A percentile compares a stretch with the other conserved stretches of the same genome.
Conservation (phyloP, 2,797 vertebrate species). For the Macroramphosus scolopax region DNA sequence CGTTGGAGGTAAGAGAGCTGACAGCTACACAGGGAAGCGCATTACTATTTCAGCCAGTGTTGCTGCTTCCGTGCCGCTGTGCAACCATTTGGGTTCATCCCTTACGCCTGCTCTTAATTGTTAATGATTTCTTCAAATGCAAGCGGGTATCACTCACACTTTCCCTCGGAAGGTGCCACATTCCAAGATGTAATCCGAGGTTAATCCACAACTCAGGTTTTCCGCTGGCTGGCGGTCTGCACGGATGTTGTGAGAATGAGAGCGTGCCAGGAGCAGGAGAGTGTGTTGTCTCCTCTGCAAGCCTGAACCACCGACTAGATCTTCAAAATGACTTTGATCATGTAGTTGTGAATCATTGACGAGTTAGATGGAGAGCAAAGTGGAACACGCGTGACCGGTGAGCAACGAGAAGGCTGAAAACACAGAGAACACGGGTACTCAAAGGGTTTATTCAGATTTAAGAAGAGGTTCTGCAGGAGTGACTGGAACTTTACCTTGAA, state of each 20-base stretch:
- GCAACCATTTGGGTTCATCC: constrained; percentile 47
- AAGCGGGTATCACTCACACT: constrained; percentile 38
- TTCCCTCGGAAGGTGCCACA: constrained; percentile 38
- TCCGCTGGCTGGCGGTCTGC: constrained; percentile 22
- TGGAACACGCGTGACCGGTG: constrained; percentile 47
- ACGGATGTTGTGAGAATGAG: constrained; percentile 40
- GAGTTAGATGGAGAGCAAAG: constrained; percentile 40
- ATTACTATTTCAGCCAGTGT: constrained; percentile 66
- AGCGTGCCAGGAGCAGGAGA: constrained; percentile 37
- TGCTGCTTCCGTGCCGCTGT: constrained; percentile 58
- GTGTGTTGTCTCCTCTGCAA: constrained; percentile 41
- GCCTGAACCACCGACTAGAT: constrained; percentile 51
- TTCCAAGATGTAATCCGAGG: constrained; percentile 57
- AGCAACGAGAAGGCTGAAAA: constrained; percentile 47
- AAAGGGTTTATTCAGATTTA: constrained; percentile 59
- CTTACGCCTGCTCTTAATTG: constrained; percentile 63
- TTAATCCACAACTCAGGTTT: constrained; percentile 61
- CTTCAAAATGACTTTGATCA: constrained; percentile 64
- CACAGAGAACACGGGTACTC: constrained; percentile 53
- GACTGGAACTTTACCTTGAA: no score
- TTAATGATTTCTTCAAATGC: constrained; percentile 77
- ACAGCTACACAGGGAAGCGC: constrained; percentile 63
- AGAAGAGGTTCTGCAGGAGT: no score
- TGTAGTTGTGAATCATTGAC: constrained; percentile 72
- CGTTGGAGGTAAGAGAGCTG: constrained; percentile 48